Conservation (phyloP, 2,113 vertebrate species). For the Dicaeum eximium region DNA sequence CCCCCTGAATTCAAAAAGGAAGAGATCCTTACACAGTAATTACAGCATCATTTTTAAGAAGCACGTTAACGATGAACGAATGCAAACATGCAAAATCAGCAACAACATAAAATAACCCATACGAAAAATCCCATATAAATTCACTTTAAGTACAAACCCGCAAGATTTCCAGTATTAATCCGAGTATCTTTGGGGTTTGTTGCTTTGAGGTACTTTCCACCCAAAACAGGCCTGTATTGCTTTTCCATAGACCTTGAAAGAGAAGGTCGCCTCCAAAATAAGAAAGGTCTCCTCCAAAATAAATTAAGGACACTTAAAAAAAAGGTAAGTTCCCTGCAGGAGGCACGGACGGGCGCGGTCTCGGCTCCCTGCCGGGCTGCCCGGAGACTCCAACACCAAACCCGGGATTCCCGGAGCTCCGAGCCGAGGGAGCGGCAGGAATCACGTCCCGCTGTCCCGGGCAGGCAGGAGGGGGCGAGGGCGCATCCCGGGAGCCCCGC, state of each 20-base stretch:
- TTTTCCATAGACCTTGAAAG: background rate
- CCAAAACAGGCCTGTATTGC: background rate
- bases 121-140: background rate
- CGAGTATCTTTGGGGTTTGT: background rate
- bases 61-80: background rate
- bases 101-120: background rate
- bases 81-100: background rate
- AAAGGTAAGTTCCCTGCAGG: rapidly evolving
- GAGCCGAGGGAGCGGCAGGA: no score
- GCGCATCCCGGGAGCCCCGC: background rate
- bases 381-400: background rate
- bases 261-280: background rate
- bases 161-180: background rate
- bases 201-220: background rate
- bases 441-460: no score
- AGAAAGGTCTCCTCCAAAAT: background rate
- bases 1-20: background rate
- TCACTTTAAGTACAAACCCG: background rate
- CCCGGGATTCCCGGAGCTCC: no score
- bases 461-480: rapidly evolving
- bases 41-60: background rate
- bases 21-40: background rate
- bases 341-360: background rate
- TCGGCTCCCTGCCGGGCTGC: background rate
- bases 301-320: background rate